Percentiles rank a stretch among this genome's conserved stretches.
Conservation (phyloP, 2,797 vertebrate species). For the Chiloscyllium punctatum region DNA sequence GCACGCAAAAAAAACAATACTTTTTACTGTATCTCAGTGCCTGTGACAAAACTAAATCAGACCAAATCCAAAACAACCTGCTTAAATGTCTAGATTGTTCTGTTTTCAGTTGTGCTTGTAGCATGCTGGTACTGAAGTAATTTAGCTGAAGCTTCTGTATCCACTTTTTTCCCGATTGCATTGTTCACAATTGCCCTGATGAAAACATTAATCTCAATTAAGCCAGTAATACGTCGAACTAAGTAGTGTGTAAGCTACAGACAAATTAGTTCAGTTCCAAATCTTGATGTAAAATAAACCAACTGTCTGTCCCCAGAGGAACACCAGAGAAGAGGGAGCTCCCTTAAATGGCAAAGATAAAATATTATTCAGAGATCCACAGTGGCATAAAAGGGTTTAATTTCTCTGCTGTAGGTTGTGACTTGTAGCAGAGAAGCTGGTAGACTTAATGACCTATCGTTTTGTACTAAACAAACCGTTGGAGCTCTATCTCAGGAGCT, state of each 20-base stretch:
- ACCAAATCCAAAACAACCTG: not conserved
- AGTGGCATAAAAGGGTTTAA: not conserved
- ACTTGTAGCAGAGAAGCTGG: not conserved
- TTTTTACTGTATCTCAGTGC: not conserved
- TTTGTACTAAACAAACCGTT: not conserved
- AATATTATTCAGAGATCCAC: not conserved
- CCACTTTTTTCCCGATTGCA: not conserved
- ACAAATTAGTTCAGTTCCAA: slow-evolving; percentile 9
- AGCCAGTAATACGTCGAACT: slow-evolving; percentile 4
- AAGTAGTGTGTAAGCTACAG: not conserved
- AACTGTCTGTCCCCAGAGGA: not conserved
- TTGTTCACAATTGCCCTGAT: not conserved
- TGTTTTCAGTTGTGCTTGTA: not conserved
- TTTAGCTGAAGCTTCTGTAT: not conserved
- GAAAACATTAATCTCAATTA: slow-evolving; percentile 36
- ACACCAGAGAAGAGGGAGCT: not conserved
- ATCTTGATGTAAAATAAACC: not conserved
- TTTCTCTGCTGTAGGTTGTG: not conserved
- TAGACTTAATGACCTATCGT: not conserved
- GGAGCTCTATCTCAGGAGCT: not conserved
- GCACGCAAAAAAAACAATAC: not conserved
- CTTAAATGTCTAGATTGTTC: not conserved
- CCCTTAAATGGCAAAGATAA: not conserved
- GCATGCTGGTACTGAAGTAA: not conserved
- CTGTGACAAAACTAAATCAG: too few species aligned